Base-by-base conservation (phyloP, 2,797 vertebrate species). In the Percopsis omiscomaycus region DNA sequence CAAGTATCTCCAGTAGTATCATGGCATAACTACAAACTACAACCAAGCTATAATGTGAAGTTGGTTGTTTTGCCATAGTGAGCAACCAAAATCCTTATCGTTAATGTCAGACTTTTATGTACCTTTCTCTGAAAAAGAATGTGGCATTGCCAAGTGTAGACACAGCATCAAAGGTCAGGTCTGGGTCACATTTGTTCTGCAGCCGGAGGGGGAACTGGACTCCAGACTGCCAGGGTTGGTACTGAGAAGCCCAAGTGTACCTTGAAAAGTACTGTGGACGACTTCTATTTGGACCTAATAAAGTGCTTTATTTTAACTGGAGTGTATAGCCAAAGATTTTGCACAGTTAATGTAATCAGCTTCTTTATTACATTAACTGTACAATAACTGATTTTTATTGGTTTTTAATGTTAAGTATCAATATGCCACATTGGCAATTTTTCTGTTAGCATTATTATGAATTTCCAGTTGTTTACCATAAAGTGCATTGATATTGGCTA, bases 401-500 rank as follows among this genome's bases (percentile, higher is more conserved):
- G 2, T 48, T 48, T 8, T 37, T 37, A 37, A 8, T 2, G 1
- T 37, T 5, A 37, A 2, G 32, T 37, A 37, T 37, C 9, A 37
- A 37, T 37, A 37, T 37, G 9, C 9, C 32, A 37, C 6, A 8
- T 37, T 37, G 10, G 51, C n/a, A 16, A 15, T 50, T 50, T 50
- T 15, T 50, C 14, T 15, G 14, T 50, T 3, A 16, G 13, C n/a
- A 50, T 16, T 50, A 50, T n/a, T n/a, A 16, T 15, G 4, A 50
- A 16, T 50, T n/a, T 50, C 5, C 50, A 14, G 16, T 15, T 11
- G 0, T 55, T 90, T 92, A 93, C 93, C 88, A 68, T 95, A 94
- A 68, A 94, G 91, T 66, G 84, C 68, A 12, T 92, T 92, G 75
- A 95, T 89, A 61, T 86, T 91, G 32, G 69, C 61, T 4, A 91